These are phyloP conservation scores for Cyanoramphus novaezelandiae DNA, from an alignment of 2,113 vertebrate genomes.

Conservation along the genomic window DNA sequence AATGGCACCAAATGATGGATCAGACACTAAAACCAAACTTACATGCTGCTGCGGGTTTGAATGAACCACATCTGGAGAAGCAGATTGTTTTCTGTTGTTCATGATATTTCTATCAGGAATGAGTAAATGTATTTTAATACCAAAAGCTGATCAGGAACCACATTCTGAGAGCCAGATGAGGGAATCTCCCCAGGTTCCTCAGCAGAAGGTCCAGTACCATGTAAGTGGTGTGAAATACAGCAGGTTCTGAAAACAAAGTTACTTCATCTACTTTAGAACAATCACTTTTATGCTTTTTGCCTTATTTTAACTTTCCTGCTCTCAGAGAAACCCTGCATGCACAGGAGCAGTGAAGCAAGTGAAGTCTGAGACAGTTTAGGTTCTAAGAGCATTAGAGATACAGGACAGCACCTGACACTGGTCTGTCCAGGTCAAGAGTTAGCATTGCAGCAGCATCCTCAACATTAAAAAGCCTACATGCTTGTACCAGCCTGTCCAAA, in stretches of 20 bases:
- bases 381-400: background rate
- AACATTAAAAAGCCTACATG: background rate
- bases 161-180: background rate
- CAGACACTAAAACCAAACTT: background rate
- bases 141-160: background rate
- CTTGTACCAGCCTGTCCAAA: background rate
- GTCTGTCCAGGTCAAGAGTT: background rate
- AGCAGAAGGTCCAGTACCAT: background rate
- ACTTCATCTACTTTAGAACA: background rate
- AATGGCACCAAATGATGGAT: background rate
- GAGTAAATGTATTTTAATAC: background rate
- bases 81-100: background rate
- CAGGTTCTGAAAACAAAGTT: background rate
- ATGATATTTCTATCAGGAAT: background rate
- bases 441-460: background rate
- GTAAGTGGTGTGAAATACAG: background rate
- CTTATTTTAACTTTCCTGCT: background rate
- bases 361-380: fast-evolving
- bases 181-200: background rate
- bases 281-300: background rate
- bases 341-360: background rate
- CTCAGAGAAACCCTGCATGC: background rate
- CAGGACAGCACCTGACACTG: background rate
- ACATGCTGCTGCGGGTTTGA: background rate
- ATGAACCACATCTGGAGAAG: background rate